phyloP scores from a whole-genome alignment of 2,797 vertebrate genomes.

The Pygocentrus nattereri region DNA sequence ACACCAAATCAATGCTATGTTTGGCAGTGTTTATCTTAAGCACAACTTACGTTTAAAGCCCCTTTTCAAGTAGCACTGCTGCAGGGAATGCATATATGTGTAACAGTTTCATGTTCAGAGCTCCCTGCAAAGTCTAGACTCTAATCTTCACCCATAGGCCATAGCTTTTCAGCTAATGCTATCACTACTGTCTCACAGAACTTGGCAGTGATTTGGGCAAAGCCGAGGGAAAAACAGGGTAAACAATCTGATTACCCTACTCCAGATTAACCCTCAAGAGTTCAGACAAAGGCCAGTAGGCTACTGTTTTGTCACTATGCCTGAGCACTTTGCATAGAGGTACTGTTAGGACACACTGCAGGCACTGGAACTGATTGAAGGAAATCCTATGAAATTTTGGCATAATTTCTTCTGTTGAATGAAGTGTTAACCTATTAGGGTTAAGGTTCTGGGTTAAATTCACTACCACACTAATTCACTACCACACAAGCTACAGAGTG shows the following conservation, averaged over 20 bases:
- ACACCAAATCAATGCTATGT: slow-evolving; percentile 20
- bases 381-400: neutral
- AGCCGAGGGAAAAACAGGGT: slow-evolving; percentile 43
- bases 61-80: neutral
- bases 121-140: slow-evolving; percentile 11
- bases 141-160: slow-evolving; percentile 50
- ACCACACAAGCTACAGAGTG: slow-evolving; percentile 70
- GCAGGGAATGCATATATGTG: slow-evolving; percentile 10
- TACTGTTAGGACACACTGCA: neutral
- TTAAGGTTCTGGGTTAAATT: slow-evolving; percentile 74
- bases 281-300: slow-evolving; percentile 38
- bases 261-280: slow-evolving; percentile 41
- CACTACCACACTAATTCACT: slow-evolving; percentile 73
- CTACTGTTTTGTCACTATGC: neutral
- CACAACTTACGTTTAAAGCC: neutral
- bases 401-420: neutral
- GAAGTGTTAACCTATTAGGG: slow-evolving; percentile 67
- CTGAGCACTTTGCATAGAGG: neutral
- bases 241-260: slow-evolving; percentile 58
- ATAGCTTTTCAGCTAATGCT: slow-evolving; percentile 39
- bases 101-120: slow-evolving; percentile 23
- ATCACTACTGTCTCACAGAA: slow-evolving; percentile 34
- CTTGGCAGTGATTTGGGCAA: slow-evolving; percentile 24
- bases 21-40: slow-evolving; percentile 20
- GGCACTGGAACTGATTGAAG: neutral